Base-by-base conservation (phyloP, 2,888 invertebrate genomes). In the Drosophila lacicola region DNA sequence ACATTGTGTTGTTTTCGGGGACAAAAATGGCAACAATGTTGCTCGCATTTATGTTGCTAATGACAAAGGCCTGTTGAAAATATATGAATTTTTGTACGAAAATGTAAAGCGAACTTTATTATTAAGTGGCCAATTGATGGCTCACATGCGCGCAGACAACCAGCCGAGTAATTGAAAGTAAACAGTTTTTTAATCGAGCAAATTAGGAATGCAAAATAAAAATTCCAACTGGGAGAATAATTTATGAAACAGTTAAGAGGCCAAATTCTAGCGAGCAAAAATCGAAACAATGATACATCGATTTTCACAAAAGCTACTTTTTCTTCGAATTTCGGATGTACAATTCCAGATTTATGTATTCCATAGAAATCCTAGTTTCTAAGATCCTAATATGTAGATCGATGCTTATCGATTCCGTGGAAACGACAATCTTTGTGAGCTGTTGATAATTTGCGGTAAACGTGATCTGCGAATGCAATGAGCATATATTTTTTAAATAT, bases 1-100 rank as follows among this genome's bases (percentile, higher is more conserved):
- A 57, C 62, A 69, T 56, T 69, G 55, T 34, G 17, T n/a, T 10
- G 36, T 29, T 37, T 4, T 42, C 13, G 10, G 6, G 29, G 10
- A 29, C 39, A 42, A 17, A 34, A 9, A 57, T 54, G 49, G 63
- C 76, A 76, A 75, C 72, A 75, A 63, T 75, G 77, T 72, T 72
- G 72, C 71, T 19, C 8, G 9, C 42, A 21, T 29, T 34, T 36
- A 56, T 62, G 56, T 63, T 69, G 69, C 74, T 42, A 69, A 57
- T 56, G 45, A 14, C 17, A 47, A 17, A 25, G 8, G 37, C 4
- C 33, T 41, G 33, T 29, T 54, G 21, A 42, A 49, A 17, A 33
- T 34, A 36, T 39, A 36, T 49, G n/a, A 50, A 51, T 62, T 55
- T 41, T 46, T 51, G 58, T 37, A 10, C 29, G 19, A 25, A 25